Percentiles rank a stretch among this genome's conserved stretches.
phyloP scores from a whole-genome alignment of 2,888 invertebrate species.

The Endotricha flammealis region DNA sequence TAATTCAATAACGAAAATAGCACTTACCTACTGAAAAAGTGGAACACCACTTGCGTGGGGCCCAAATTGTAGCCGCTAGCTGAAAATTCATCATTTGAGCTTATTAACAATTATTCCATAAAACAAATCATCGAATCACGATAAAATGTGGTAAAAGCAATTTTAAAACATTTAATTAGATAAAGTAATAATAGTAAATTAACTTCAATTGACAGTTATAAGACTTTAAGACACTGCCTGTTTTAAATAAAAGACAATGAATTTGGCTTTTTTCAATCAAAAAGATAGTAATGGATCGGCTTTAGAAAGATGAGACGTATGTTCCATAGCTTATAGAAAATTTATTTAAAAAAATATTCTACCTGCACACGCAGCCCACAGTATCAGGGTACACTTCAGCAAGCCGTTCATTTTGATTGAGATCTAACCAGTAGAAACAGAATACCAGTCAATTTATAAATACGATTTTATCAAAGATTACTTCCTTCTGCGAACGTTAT shows the following conservation, averaged over 20 bases:
- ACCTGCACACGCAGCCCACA: slow-evolving; percentile 57
- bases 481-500: slow-evolving; percentile 16
- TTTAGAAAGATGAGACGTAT: too few relatives aligned
- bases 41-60: slow-evolving; percentile 44
- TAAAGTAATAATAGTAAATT: too few relatives aligned
- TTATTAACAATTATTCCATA: too few relatives aligned
- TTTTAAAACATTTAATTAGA: too few relatives aligned
- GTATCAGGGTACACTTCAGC: slow-evolving; percentile 40
- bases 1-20: slow-evolving; percentile 3
- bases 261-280: too few relatives aligned
- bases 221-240: too few relatives aligned
- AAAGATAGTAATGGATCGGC: too few relatives aligned
- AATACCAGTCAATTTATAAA: slow-evolving; percentile 28
- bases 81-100: slow-evolving; percentile 41
- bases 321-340: too few relatives aligned
- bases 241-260: too few relatives aligned
- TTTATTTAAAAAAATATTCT: slow-evolving; percentile 14
- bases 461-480: slow-evolving; percentile 40
- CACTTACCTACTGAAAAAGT: slow-evolving; percentile 55
- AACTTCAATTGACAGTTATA: too few relatives aligned
- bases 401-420: slow-evolving; percentile 42
- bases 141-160: too few relatives aligned
- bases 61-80: slow-evolving; percentile 40
- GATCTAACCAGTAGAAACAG: slow-evolving; percentile 17
- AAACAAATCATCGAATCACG: too few relatives aligned